Evolutionary conservation across 2,888 invertebrate genomes (phyloP), one percentile per base, ranked within the genome.

Genomic region (Pegoplata infirma): DNA sequence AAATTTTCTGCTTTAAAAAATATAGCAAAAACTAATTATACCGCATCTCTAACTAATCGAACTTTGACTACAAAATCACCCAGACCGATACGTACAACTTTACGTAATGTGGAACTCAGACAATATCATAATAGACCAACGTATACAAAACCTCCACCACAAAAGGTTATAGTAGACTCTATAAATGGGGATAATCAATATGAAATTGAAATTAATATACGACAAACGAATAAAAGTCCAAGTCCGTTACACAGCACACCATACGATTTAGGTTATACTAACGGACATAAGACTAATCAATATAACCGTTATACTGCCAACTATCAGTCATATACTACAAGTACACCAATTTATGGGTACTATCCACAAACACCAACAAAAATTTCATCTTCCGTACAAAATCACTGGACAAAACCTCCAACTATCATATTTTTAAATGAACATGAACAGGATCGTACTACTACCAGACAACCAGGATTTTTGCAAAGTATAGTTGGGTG

Each of bases 131-230:
- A 81, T 17, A 75, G 84, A 81, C 86, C 86, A 4, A 83, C 85
- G 2, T 77, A 81, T 4, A 85, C 87, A 40, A 82, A 83, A 12
- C 82, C 83, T 47, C 88, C 87, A 2, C 88, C 87, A 2, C 88
- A 88, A 44, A 88, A 88, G 74, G 83, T 89, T 8, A 75, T 87
- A 16, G 82, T 89, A 0, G 86, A 85, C 61, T 84, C 86, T 75
- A 85, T 86, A 0, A 84, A 84, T 36, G 75, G 86, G 1, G 86
- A 88, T 67, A 75, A 58, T 19, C 88, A 88, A 25, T 90, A 89
- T 76, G 88, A 90, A 82, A 90, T 90, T 32, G 90, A 90, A 82
- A 90, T 90, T 5, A 90, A 89, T 66, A 90, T 90, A 53, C 80
- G 88, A 82, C 89, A 88, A 75, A 86, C 88, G 4, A 88, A 88